Percentiles rank a stretch among this genome's conserved stretches.
Evolutionary conservation across 2,888 invertebrate genomes (phyloP).

Genomic region (Sceliomorpha sp.): DNA sequence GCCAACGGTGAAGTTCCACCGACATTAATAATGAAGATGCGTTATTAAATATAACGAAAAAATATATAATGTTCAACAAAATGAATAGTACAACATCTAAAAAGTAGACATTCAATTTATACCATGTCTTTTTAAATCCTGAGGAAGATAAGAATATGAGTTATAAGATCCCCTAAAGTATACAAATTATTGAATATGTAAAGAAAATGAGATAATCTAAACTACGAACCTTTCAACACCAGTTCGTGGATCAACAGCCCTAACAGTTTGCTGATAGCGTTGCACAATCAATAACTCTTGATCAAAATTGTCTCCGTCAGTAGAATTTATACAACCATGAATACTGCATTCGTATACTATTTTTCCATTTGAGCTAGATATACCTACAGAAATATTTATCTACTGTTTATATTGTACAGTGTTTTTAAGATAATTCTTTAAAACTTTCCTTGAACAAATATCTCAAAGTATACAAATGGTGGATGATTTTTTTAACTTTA

Average conservation of each 20-base stretch:
- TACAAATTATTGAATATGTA: slow-evolving; percentile 10
- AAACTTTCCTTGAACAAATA: too few relatives aligned
- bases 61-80: too few relatives aligned
- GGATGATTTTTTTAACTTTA: too few relatives aligned
- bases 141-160: too few relatives aligned
- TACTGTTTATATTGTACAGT: too few relatives aligned
- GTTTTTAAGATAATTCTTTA: too few relatives aligned
- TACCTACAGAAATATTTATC: slow-evolving; percentile 70
- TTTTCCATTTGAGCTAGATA: slow-evolving; percentile 87
- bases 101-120: not conserved
- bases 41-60: too few relatives aligned
- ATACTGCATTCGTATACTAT: slow-evolving; percentile 90
- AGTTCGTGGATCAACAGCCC: slow-evolving; percentile 92
- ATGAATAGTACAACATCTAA: too few relatives aligned
- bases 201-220: slow-evolving; percentile 10
- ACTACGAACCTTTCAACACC: slow-evolving; percentile 88
- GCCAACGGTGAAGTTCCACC: slow-evolving; percentile 98
- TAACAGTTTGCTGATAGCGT: slow-evolving; percentile 91
- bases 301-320: slow-evolving; percentile 82
- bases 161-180: too few relatives aligned
- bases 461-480: too few relatives aligned
- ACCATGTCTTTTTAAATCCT: too few relatives aligned
- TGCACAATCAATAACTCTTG: slow-evolving; percentile 88
- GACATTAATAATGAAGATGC: slow-evolving; percentile 58
- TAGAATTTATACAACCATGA: slow-evolving; percentile 86